These are phyloP conservation scores for Sipha maydis DNA, from an alignment of 2,888 invertebrate species.

Conservation along the genomic window DNA sequence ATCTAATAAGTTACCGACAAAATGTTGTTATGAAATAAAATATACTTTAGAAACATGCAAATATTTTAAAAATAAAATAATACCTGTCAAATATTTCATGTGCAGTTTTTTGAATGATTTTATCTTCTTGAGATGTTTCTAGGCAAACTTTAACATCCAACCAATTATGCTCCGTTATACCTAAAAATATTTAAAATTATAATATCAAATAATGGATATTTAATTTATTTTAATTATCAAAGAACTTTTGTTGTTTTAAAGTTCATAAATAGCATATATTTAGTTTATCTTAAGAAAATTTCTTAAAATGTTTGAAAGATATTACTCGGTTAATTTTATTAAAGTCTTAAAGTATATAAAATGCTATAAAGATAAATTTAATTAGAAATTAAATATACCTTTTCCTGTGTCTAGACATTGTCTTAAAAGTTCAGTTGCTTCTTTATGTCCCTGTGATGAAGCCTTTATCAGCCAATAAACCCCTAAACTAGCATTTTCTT, in stretches of 20 bases:
- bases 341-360: too few relatives aligned
- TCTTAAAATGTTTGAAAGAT: neutral
- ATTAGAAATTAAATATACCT: conserved; percentile 64
- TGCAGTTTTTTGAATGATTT: conserved; percentile 87
- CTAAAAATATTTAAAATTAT: conserved; percentile 66
- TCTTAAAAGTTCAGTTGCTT: conserved; percentile 82
- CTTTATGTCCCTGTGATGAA: conserved; percentile 89
- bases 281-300: too few relatives aligned
- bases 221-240: too few relatives aligned
- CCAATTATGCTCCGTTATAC: conserved; percentile 79
- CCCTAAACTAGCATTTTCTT: conserved; percentile 83
- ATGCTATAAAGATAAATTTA: neutral
- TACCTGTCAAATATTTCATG: conserved; percentile 87
- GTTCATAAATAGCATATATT: too few relatives aligned
- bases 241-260: too few relatives aligned
- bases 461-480: conserved; percentile 93
- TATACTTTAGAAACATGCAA: neutral
- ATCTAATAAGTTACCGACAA: neutral
- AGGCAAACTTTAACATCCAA: conserved; percentile 82
- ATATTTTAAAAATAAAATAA: conserved; percentile 40
- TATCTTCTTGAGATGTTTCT: conserved; percentile 86
- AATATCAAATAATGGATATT: too few relatives aligned
- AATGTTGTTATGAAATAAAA: neutral
- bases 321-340: too few relatives aligned
- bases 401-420: conserved; percentile 78